A percentile compares a stretch with the other conserved stretches of the same genome.
These are phyloP conservation scores for Dendrolimus houi DNA, from an alignment of 2,888 invertebrate species.

Conservation along the genomic window DNA sequence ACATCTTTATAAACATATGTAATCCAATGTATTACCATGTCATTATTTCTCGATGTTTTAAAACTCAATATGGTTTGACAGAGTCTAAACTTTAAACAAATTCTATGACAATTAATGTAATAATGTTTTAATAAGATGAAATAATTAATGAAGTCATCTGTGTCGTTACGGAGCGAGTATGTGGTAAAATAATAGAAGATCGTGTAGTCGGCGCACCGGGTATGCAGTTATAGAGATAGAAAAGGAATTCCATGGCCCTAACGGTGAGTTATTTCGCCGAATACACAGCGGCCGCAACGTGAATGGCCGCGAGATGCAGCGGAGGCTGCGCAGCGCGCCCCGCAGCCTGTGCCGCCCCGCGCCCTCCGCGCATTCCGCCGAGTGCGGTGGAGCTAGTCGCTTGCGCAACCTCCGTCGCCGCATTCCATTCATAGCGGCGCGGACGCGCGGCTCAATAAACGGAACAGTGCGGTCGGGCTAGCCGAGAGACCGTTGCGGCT, in stretches of 20 bases:
- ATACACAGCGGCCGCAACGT: conserved; percentile 52
- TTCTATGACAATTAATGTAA: not conserved
- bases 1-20: too few relatives aligned
- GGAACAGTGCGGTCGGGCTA: conserved; percentile 25
- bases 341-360: conserved; percentile 30
- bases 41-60: too few relatives aligned
- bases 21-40: too few relatives aligned
- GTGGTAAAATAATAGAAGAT: not conserved
- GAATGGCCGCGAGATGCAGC: conserved; percentile 70
- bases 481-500: conserved; percentile 18
- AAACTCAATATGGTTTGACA: too few relatives aligned
- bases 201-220: not conserved
- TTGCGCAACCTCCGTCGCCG: conserved; percentile 69
- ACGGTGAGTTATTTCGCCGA: conserved; percentile 73
- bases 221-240: conserved; percentile 43
- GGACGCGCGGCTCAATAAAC: conserved; percentile 40
- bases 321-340: conserved; percentile 56
- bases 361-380: conserved; percentile 43
- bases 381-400: conserved; percentile 50
- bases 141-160: too few relatives aligned
- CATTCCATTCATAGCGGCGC: conserved; percentile 71
- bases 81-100: conserved; percentile 7
- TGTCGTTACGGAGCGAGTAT: too few relatives aligned
- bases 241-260: conserved; percentile 66
- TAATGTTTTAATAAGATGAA: too few relatives aligned